Conservation (phyloP, 2,113 vertebrate genomes). For the Gracilinanus agilis region DNA sequence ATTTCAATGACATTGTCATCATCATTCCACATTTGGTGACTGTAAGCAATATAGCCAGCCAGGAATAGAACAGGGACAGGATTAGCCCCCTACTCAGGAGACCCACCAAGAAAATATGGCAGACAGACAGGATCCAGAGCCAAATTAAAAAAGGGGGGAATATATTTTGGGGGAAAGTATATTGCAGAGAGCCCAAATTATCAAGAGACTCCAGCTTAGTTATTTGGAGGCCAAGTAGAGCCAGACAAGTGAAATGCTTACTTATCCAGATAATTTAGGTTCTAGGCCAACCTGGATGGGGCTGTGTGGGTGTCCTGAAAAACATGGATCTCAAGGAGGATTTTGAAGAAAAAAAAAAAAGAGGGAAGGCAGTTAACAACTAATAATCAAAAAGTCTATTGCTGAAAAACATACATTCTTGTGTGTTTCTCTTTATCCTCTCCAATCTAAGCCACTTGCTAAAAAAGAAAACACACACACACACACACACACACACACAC, state of each 20-base stretch:
- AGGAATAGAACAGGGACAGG: not conserved
- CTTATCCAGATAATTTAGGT: conserved; percentile 60
- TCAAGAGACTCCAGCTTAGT: not conserved
- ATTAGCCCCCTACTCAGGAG: not conserved
- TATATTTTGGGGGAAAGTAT: not conserved
- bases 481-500: conserved; percentile 59
- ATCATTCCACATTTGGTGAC: not conserved
- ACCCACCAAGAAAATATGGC: not conserved
- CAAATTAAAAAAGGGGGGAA: not conserved
- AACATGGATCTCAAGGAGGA: conserved; percentile 62
- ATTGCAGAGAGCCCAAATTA: not conserved
- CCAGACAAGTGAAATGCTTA: conserved; percentile 48
- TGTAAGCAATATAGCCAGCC: not conserved
- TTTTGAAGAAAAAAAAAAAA: conserved; percentile 68
- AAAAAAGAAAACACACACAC: conserved; percentile 69
- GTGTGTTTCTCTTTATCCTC: conserved; percentile 63
- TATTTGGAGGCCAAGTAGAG: conserved; percentile 41
- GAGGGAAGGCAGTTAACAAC: conserved; percentile 55
- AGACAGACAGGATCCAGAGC: not conserved
- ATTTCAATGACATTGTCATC: not conserved
- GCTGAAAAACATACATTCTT: conserved; percentile 61
- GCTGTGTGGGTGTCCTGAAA: conserved; percentile 62
- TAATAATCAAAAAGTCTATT: conserved; percentile 60
- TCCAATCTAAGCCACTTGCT: conserved; percentile 69
- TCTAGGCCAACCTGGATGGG: conserved; percentile 51